These are phyloP conservation scores for Polypedilum vanderplanki DNA, from an alignment of 1,140 invertebrate species.

Conservation along the genomic window DNA sequence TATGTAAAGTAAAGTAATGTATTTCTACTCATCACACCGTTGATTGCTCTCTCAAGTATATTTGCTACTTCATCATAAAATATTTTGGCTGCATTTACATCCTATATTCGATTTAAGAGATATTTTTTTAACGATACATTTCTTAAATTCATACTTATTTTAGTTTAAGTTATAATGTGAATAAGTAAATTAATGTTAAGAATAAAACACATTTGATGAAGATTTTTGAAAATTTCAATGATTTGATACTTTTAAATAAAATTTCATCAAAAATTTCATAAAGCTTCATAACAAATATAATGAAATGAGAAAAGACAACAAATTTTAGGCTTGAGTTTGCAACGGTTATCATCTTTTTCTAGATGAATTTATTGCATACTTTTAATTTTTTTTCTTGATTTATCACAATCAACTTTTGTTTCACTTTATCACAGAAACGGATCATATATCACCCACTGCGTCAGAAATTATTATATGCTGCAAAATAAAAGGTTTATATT, in stretches of 20 bases:
- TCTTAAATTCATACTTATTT: no score
- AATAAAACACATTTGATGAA: conserved; percentile 24
- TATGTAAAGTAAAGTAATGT: conserved; percentile 96
- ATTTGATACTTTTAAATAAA: not conserved
- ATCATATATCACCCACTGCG: not conserved
- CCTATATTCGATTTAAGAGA: conserved; percentile 47
- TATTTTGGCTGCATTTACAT: conserved; percentile 81
- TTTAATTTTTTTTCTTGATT: not conserved
- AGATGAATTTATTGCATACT: conserved; percentile 29
- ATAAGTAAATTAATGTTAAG: not conserved
- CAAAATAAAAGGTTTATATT: conserved; percentile 29
- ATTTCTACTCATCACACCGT: conserved; percentile 79
- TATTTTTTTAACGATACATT: not conserved
- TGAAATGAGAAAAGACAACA: conserved; percentile 9
- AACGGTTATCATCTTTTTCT: not conserved
- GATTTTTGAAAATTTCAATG: not conserved
- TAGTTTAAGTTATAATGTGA: no score
- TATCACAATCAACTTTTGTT: not conserved
- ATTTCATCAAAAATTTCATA: not conserved
- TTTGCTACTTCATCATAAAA: conserved; percentile 91
- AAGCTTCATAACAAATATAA: not conserved
- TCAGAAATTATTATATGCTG: not conserved
- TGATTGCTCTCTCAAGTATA: conserved; percentile 88
- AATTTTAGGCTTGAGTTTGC: not conserved
- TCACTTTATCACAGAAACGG: not conserved